These are phyloP conservation scores for Thunnus thynnus DNA, from an alignment of 2,113 vertebrate genomes.

Conservation along the genomic window DNA sequence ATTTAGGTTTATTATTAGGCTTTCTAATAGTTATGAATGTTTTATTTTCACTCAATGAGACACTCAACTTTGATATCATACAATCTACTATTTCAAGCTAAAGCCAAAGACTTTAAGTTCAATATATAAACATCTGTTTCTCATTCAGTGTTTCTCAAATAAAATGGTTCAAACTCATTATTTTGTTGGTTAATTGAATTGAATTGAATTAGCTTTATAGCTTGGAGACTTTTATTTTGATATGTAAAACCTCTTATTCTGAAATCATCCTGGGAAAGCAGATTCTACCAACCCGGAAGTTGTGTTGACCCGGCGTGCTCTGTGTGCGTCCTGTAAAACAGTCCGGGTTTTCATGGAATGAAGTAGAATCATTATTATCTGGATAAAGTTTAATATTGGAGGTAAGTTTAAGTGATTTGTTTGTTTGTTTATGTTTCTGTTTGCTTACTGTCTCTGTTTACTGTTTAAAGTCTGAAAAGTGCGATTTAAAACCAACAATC, in stretches of 20 bases:
- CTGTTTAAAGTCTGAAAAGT: not conserved
- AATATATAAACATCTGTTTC: too few species aligned
- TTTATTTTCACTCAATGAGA: too few species aligned
- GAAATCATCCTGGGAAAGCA: conserved; percentile 21
- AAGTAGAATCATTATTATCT: too few species aligned
- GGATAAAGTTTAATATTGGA: not conserved
- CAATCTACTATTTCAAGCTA: too few species aligned
- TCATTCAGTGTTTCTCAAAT: too few species aligned
- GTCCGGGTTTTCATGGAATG: not conserved
- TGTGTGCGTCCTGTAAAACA: not conserved
- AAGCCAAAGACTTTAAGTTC: too few species aligned
- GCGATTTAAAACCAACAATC: accelerated
- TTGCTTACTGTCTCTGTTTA: not conserved
- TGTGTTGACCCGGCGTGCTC: not conserved
- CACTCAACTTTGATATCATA: too few species aligned
- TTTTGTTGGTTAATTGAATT: too few species aligned
- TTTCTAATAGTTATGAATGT: too few species aligned
- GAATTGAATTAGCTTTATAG: too few species aligned
- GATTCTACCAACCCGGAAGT: conserved; percentile 11
- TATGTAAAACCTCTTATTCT: not conserved
- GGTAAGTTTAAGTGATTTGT: not conserved
- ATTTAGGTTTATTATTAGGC: too few species aligned
- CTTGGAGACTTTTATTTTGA: conserved; percentile 30
- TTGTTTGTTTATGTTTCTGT: accelerated
- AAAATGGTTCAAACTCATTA: too few species aligned